Evolutionary conservation across 2,888 invertebrate genomes (phyloP), one percentile per base, ranked within the genome.

Genomic region (Xanthia icteritia): DNA sequence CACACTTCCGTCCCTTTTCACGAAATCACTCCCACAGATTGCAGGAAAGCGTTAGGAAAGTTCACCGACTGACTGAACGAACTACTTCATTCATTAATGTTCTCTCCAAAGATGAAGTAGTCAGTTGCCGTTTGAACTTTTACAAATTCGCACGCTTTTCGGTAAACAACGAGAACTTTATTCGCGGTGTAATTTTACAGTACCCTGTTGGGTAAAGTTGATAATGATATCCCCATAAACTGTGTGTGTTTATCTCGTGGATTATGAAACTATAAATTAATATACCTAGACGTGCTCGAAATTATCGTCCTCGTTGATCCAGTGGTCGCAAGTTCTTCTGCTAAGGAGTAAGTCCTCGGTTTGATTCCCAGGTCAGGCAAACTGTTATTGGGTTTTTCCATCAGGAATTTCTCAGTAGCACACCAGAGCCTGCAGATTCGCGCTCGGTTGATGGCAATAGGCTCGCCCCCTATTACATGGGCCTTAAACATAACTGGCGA

Each of bases 81-180:
- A 79, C 48, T 66, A 75, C 65, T 65, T 66, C 64, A 84, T 76
- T 81, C 36, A 75, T 71, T 64, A 73, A 73, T 69, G 51, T 67
- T 51, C 56, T 42, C 36, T 15, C 68, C 39, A 76, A 80, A 86
- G 86, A 76, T 84, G 42, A 74, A 72, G 67, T 69, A 45, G 69
- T 73, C 64, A n/a, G 75, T 77, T 78, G 63, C 48, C 70, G 73
- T 77, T 83, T 80, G 77, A 77, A 83, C 51, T 84, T 85, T 79
- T 61, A 58, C 69, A 60, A 74, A 86, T 81, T 76, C 73, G 71
- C 79, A 76, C 74, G 69, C 60, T 79, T 86, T 86, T 84, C 45
- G 61, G 61, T 79, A 69, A 78, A 80, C 85, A 86, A 83, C 84
- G 75, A 72, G 69, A 82, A 83, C 77, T 77, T 85, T 80, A 79